Conservation (phyloP, 2,113 vertebrate genomes). For the Terrapene triunguis region DNA sequence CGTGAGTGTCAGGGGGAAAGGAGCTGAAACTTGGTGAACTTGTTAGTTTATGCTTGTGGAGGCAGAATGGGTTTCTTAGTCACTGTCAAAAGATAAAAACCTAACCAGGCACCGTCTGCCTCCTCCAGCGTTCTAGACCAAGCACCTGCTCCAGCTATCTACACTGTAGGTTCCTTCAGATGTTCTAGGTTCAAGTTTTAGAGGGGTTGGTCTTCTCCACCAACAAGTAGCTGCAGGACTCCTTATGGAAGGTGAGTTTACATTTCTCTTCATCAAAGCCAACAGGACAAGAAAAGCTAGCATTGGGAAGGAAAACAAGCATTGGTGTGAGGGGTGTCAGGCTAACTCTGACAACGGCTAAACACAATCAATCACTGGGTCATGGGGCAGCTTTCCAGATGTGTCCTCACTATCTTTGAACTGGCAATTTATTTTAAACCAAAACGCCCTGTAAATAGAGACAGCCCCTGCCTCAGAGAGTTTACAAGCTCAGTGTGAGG, state of each 20-base stretch:
- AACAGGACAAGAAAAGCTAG: accelerated
- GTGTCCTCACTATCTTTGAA: background rate
- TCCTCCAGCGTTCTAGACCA: too few relatives aligned
- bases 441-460: background rate
- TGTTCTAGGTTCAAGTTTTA: background rate
- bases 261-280: background rate
- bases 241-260: background rate
- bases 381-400: background rate
- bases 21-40: too few relatives aligned
- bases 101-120: too few relatives aligned
- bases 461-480: background rate
- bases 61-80: too few relatives aligned
- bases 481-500: background rate
- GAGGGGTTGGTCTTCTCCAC: too few relatives aligned
- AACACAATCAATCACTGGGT: background rate
- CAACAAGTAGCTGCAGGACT: background rate
- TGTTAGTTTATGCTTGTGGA: too few relatives aligned
- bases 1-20: background rate
- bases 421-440: background rate
- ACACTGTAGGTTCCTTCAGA: too few relatives aligned
- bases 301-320: background rate
- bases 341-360: background rate
- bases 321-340: background rate
- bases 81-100: too few relatives aligned
- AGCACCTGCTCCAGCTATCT: too few relatives aligned